phyloP scores from a whole-genome alignment of 2,113 vertebrate genomes.

The Hemiscyllium ocellatum region DNA sequence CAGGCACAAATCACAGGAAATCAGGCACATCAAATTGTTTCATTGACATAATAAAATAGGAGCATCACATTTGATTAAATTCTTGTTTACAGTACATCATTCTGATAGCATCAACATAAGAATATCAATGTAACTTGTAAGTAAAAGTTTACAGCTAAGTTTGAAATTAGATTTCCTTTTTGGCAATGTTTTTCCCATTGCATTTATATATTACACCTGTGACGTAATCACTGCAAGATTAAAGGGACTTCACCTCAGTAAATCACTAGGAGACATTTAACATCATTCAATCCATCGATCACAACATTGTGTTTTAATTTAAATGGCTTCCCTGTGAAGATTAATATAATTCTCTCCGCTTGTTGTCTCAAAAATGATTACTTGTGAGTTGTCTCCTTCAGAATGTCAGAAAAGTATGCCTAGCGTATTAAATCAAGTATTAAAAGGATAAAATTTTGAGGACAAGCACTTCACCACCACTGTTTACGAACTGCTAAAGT shows the following conservation, averaged over 20 bases:
- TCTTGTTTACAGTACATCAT: not conserved
- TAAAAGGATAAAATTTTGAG: not conserved
- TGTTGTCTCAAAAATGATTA: not conserved
- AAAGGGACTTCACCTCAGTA: not conserved
- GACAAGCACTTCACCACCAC: not conserved
- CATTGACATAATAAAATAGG: not conserved
- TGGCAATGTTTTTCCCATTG: not conserved
- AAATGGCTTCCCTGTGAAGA: not conserved
- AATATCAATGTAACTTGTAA: conserved; percentile 21
- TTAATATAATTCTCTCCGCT: not conserved
- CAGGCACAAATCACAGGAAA: not conserved
- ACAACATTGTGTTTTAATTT: not conserved
- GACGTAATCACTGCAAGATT: not conserved
- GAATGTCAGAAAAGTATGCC: not conserved
- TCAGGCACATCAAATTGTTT: not conserved
- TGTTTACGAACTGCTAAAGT: not conserved
- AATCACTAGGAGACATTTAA: not conserved
- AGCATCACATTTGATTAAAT: not conserved
- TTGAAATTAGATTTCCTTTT: not conserved
- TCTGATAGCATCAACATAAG: too few species aligned
- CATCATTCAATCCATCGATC: not conserved
- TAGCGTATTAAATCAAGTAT: not conserved
- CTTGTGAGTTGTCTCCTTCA: not conserved
- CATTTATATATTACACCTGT: not conserved
- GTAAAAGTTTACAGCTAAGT: not conserved